These are phyloP conservation scores for Dipodomys stephensi DNA, from an alignment of 2,113 vertebrate genomes.

Conservation along the genomic window DNA sequence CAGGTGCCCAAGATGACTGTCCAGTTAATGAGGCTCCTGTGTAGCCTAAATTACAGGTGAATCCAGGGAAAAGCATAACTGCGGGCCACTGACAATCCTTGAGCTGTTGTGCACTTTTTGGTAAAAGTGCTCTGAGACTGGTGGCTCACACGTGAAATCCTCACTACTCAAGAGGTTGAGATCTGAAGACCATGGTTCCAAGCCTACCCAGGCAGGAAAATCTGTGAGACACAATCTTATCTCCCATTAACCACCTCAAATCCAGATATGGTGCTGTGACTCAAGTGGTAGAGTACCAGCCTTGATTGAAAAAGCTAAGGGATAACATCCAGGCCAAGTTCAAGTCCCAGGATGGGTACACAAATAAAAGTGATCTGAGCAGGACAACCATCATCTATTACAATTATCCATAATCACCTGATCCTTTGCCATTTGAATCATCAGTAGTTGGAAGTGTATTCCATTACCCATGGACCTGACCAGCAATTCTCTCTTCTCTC, in stretches of 20 bases:
- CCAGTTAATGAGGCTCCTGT: neutral
- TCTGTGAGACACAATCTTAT: too few relatives aligned
- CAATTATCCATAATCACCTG: neutral
- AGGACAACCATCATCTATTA: neutral
- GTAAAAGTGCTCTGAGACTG: neutral
- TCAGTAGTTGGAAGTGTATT: neutral
- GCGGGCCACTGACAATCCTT: neutral
- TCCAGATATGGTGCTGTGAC: too few relatives aligned
- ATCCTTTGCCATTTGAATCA: neutral
- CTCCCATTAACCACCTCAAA: too few relatives aligned
- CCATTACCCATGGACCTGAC: neutral
- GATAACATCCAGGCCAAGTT: too few relatives aligned
- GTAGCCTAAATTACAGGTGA: neutral
- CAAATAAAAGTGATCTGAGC: neutral
- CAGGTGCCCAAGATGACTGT: neutral
- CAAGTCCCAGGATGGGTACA: too few relatives aligned
- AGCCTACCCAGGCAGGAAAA: too few relatives aligned
- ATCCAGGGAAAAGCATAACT: neutral
- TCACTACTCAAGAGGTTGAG: too few relatives aligned
- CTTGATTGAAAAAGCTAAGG: too few relatives aligned
- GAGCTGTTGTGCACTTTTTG: neutral
- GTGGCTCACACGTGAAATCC: too few relatives aligned
- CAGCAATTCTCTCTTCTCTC: neutral
- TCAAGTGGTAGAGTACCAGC: too few relatives aligned
- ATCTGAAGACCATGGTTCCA: too few relatives aligned